phyloP scores from a whole-genome alignment of 2,888 invertebrate species.

The Eledone cirrhosa region DNA sequence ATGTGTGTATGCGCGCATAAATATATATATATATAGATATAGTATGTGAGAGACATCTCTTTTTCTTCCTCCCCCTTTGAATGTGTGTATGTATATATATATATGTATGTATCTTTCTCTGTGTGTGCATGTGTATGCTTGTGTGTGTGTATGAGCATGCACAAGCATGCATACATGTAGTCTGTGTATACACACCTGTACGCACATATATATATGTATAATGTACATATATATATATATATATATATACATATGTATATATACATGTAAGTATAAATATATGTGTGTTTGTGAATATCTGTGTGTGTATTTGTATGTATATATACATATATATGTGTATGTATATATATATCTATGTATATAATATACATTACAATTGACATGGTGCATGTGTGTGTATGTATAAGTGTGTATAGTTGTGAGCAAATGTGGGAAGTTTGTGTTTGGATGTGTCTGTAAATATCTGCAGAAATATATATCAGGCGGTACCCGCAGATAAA shows the following conservation, averaged over 20 bases:
- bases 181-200: not conserved
- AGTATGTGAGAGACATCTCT: not conserved
- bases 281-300: not conserved
- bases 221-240: not conserved
- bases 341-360: not conserved
- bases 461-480: not conserved
- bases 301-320: not conserved
- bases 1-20: not conserved
- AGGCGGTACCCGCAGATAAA: too few relatives aligned
- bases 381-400: not conserved
- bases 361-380: not conserved
- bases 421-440: not conserved
- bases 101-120: not conserved
- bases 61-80: not conserved
- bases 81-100: not conserved
- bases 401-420: not conserved
- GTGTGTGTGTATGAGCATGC: not conserved
- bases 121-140: not conserved
- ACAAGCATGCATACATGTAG: not conserved
- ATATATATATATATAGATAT: not conserved
- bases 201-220: not conserved
- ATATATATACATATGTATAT: not conserved
- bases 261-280: not conserved
- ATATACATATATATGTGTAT: not conserved
- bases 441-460: not conserved